Percentiles rank a stretch among this genome's conserved stretches.
Conservation (phyloP, 2,888 invertebrate species). For the Lasiommata megera region DNA sequence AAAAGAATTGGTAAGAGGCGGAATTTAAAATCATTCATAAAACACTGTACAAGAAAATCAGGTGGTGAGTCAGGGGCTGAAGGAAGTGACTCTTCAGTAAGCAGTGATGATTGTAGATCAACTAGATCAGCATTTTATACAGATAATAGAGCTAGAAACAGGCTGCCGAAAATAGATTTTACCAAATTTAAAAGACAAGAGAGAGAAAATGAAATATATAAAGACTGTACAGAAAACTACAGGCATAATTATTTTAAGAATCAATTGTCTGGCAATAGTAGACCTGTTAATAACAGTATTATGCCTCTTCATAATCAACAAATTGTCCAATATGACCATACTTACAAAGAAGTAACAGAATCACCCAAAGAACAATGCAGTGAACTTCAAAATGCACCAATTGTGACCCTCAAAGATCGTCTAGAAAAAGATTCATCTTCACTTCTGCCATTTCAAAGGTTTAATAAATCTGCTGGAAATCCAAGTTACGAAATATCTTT, state of each 20-base stretch:
- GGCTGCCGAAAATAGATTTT: conserved; percentile 39
- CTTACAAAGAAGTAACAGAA: conserved; percentile 12
- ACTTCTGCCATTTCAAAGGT: conserved; percentile 58
- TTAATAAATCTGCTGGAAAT: conserved; percentile 42
- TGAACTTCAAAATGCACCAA: conserved; percentile 14
- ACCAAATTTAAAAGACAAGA: conserved; percentile 40
- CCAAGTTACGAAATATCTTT: conserved; percentile 1
- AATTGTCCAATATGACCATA: conserved; percentile 21
- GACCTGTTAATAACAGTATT: conserved; percentile 18
- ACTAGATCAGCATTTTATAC: conserved; percentile 41
- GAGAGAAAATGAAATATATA: conserved; percentile 42
- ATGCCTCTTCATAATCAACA: conserved; percentile 10
- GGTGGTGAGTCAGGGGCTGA: conserved; percentile 60
- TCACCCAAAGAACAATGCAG: not conserved
- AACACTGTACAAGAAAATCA: conserved; percentile 43
- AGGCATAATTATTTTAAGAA: conserved; percentile 46
- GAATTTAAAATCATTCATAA: conserved; percentile 46
- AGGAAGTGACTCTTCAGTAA: conserved; percentile 61
- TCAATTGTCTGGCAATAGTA: conserved; percentile 35
- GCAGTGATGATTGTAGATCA: conserved; percentile 60
- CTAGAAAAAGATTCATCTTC: conserved; percentile 47
- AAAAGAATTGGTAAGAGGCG: conserved; percentile 53
- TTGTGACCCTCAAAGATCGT: conserved; percentile 47
- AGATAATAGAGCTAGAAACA: conserved; percentile 30
- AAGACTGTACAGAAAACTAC: conserved; percentile 44